Evolutionary conservation across 2,888 invertebrate species (phyloP).

Genomic region (Noctuana brunneofusca): DNA sequence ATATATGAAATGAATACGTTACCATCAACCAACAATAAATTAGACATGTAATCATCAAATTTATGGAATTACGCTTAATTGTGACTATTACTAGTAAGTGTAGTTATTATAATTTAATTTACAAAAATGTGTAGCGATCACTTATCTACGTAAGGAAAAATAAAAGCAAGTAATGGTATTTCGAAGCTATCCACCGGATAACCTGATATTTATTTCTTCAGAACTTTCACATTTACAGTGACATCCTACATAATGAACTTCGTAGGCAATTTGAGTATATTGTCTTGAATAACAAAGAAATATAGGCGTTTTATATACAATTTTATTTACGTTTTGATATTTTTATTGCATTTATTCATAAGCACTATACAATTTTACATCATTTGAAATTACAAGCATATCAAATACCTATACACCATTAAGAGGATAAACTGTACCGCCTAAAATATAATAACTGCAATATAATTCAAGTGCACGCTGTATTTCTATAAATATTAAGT

Average conservation of each 20-base stretch:
- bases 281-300: constrained; percentile 71
- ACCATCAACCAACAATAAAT: not conserved
- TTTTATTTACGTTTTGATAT: constrained; percentile 58
- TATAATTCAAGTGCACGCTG: constrained; percentile 41
- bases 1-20: not conserved
- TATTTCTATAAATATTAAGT: constrained; percentile 44
- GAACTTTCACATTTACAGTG: constrained; percentile 72
- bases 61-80: not conserved
- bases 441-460: constrained; percentile 43
- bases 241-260: constrained; percentile 77
- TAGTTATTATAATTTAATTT: not conserved
- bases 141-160: constrained; percentile 44
- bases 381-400: constrained; percentile 63
- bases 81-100: not conserved
- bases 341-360: constrained; percentile 63
- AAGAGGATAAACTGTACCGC: constrained; percentile 47
- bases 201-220: constrained; percentile 71
- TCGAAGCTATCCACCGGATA: constrained; percentile 77
- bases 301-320: constrained; percentile 73
- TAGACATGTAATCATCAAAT: not conserved
- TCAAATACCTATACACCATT: constrained; percentile 40
- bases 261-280: constrained; percentile 70
- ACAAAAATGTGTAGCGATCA: not conserved
- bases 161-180: constrained; percentile 70
- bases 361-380: constrained; percentile 79